Percentiles rank a stretch among this genome's conserved stretches.
phyloP scores from a whole-genome alignment of 2,113 vertebrate genomes.

The Scomber scombrus region DNA sequence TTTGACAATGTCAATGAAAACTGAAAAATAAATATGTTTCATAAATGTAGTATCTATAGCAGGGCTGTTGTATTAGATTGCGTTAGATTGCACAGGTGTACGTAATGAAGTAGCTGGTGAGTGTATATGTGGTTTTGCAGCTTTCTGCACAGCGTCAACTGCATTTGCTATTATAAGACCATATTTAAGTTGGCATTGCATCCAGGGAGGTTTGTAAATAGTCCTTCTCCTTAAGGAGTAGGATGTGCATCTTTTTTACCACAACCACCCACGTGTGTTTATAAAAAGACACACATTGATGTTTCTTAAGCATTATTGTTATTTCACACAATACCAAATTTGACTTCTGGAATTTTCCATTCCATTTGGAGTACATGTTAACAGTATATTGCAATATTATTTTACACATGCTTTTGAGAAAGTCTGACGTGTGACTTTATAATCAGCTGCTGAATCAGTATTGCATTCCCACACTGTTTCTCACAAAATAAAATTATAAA shows the following conservation, averaged over 20 bases:
- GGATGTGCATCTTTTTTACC: not conserved
- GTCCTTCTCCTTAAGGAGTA: slow-evolving; percentile 2
- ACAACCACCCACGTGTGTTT: slow-evolving; percentile 23
- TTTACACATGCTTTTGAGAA: not conserved
- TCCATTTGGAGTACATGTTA: not conserved
- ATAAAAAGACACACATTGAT: not conserved
- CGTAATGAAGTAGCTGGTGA: too few species aligned
- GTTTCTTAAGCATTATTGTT: not conserved
- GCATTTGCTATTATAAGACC: slow-evolving; percentile 1
- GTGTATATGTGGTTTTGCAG: too few species aligned
- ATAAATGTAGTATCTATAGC: too few species aligned
- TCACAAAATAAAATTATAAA: not conserved
- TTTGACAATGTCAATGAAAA: too few species aligned
- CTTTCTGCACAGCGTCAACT: slow-evolving; percentile 8
- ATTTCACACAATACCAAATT: not conserved
- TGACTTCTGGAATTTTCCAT: not conserved
- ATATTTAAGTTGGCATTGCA: slow-evolving; percentile 9
- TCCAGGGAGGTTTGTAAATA: slow-evolving; percentile 34
- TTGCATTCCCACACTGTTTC: not conserved
- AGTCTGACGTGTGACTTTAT: not conserved
- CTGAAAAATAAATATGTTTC: too few species aligned
- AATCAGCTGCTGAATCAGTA: not conserved
- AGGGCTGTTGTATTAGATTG: too few species aligned
- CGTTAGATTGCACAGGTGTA: too few species aligned
- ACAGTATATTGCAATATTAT: not conserved